These are phyloP conservation scores for Halichoerus grypus DNA, from an alignment of 2,113 vertebrate genomes.

Conservation along the genomic window DNA sequence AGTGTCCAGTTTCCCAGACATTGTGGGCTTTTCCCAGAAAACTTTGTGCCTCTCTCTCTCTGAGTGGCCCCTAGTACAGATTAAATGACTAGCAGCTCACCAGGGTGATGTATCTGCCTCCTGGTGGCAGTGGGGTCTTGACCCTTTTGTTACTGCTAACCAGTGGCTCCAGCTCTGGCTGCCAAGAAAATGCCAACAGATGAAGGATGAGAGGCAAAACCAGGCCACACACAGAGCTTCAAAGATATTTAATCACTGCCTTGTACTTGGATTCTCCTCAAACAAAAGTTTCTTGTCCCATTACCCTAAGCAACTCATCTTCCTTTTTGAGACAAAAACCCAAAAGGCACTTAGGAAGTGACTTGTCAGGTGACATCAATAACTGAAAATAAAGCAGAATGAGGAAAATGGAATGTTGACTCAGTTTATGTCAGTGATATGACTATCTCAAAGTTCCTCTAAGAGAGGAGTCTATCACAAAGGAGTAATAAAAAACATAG, in stretches of 20 bases:
- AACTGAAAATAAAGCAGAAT: background rate
- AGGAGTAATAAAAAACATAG: background rate
- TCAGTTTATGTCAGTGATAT: background rate
- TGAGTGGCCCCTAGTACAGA: background rate
- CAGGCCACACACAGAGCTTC: background rate
- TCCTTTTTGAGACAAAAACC: conserved; percentile 3
- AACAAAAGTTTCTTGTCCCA: background rate
- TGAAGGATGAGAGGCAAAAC: background rate
- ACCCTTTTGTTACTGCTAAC: background rate
- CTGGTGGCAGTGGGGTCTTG: background rate
- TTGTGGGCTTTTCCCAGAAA: background rate
- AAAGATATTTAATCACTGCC: background rate
- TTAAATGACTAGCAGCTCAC: background rate
- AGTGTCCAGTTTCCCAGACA: conserved; percentile 16
- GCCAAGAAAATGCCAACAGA: background rate
- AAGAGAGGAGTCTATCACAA: background rate
- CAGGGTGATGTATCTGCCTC: background rate
- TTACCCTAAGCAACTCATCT: background rate
- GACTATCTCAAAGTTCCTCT: background rate
- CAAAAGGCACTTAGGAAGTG: conserved; percentile 37
- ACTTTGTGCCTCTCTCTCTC: background rate
- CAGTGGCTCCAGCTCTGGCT: background rate
- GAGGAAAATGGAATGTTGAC: background rate
- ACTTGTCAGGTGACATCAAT: conserved; percentile 56
- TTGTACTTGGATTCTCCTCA: conserved; percentile 34